Evolutionary conservation across 2,113 vertebrate genomes (phyloP), one percentile per base, ranked within the genome.

Genomic region (Tragelaphus scriptus): DNA sequence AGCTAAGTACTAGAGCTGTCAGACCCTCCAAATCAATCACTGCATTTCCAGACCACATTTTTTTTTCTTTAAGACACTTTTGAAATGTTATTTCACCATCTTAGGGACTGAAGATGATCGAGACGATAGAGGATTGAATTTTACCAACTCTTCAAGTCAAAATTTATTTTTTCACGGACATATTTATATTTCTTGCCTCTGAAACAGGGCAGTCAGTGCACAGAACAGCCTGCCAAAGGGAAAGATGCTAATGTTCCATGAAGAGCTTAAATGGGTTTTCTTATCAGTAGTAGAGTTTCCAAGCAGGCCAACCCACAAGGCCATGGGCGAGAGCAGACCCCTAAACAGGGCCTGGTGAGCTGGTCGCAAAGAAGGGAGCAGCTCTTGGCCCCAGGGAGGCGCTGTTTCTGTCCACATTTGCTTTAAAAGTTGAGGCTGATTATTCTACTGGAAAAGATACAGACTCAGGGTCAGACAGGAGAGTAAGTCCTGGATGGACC

Each of bases 1-100:
- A 95, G 95, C 88, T 98, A 99, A 98, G 98, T 98, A 98, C 95
- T 88, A 44, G 56, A 75, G 82, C 51, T 97, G 98, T 98, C 98
- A 98, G 87, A 82, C 75, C 82, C 84, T 77, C 58, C 91, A 96
- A 80, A 80, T 97, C 95, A 71, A 88, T 90, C 97, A 93, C 75
- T 10, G 26, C 32, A 23, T 94, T 96, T 92, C 61, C 87, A 97
- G 92, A 86, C 59, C 85, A 85, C 87, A 98, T 98, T 96, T 96
- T 81, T 63, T 59, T n/a, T 80, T 10, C 59, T 77, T 28, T 16
- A 97, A 68, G 68, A 71, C 36, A 65, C 94, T 97, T 81, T 97
- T 55, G 75, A 98, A 96, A 87, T 84, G 97, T 96, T 80, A 90
- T 93, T 97, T 97, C 51, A 98, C 90, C 97, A 80, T 49, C 51